These are phyloP conservation scores for Tinea pellionella DNA, from an alignment of 2,888 invertebrate species.

Conservation along the genomic window DNA sequence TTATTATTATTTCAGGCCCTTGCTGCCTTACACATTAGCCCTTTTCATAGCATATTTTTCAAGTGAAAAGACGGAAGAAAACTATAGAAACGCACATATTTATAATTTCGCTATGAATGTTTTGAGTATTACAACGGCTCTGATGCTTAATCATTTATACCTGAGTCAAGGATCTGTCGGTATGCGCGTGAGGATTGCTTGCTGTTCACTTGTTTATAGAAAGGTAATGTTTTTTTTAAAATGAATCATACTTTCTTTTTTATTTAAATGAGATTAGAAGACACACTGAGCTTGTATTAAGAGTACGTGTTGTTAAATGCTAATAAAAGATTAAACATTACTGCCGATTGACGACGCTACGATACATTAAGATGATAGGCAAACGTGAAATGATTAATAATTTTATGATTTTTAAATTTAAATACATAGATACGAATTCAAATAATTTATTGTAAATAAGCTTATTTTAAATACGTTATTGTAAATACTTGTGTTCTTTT, in stretches of 20 bases:
- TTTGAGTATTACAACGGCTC: slow-evolving; percentile 65
- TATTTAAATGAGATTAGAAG: neutral
- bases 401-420: no score
- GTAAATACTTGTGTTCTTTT: no score
- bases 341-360: no score
- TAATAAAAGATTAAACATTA: slow-evolving; percentile 10
- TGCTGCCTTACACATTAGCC: slow-evolving; percentile 72
- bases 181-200: slow-evolving; percentile 81
- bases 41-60: slow-evolving; percentile 74
- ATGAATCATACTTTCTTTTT: neutral
- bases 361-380: no score
- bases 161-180: slow-evolving; percentile 74
- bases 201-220: slow-evolving; percentile 84
- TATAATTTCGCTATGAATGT: slow-evolving; percentile 73
- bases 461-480: no score
- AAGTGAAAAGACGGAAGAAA: slow-evolving; percentile 53
- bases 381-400: no score
- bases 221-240: slow-evolving; percentile 67
- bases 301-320: neutral
- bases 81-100: slow-evolving; percentile 71
- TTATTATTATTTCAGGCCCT: slow-evolving; percentile 59
- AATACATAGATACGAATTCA: no score
- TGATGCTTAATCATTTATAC: slow-evolving; percentile 74
- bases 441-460: no score
- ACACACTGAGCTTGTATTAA: neutral